A percentile compares a stretch with the other conserved stretches of the same genome.
phyloP scores from a whole-genome alignment of 2,113 vertebrate genomes.

The Arvicanthis niloticus region DNA sequence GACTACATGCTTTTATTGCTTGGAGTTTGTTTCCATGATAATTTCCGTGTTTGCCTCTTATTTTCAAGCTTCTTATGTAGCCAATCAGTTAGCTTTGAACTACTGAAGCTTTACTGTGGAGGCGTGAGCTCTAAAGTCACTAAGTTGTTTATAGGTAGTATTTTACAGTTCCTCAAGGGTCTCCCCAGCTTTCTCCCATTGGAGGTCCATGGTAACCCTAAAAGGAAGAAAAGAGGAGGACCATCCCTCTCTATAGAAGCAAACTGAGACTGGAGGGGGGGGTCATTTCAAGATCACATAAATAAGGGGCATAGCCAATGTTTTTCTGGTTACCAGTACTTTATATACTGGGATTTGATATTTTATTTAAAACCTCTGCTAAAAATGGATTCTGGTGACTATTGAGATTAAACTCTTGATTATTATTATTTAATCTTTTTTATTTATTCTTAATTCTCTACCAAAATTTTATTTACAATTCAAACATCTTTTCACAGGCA shows the following conservation, averaged over 20 bases:
- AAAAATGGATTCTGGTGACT: background rate
- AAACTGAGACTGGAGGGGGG: background rate
- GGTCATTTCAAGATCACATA: background rate
- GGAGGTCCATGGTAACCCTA: background rate
- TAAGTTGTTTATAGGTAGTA: background rate
- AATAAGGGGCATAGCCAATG: background rate
- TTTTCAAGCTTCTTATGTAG: background rate
- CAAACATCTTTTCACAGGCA: background rate
- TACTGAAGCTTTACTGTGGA: background rate
- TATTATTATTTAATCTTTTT: background rate
- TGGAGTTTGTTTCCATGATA: background rate
- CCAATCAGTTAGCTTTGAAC: slow-evolving; percentile 10
- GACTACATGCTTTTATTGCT: background rate
- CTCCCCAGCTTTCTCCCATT: background rate
- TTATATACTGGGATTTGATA: background rate
- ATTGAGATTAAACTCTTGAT: background rate
- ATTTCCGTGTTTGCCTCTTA: background rate
- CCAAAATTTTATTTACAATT: background rate
- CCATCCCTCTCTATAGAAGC: background rate
- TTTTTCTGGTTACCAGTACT: background rate
- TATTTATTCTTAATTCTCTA: slow-evolving; percentile 33
- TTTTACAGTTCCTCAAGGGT: background rate
- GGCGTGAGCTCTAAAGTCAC: background rate
- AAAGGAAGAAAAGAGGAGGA: background rate
- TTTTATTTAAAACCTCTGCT: slow-evolving; percentile 43